Evolutionary conservation across 2,888 invertebrate species (phyloP), one percentile per base, ranked within the genome.

Genomic region (Sympetrum striolatum): DNA sequence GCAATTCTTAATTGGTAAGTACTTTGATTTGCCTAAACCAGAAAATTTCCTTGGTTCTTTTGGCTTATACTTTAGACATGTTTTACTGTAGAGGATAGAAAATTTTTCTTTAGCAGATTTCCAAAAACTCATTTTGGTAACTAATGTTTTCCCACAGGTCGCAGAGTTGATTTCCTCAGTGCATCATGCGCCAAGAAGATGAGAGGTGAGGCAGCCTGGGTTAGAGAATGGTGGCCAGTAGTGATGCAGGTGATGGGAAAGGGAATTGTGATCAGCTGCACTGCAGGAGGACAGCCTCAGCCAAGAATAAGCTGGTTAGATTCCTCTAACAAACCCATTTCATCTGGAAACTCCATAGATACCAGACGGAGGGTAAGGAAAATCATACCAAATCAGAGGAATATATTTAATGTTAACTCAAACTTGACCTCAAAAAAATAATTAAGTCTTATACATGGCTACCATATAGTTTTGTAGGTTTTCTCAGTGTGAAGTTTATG

Each of bases 241-340:
- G 48, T 86, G 22, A 86, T 86, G 86, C 86, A 86, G n/a, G 37
- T 60, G 10, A 86, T 86, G 37, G 97, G 96, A 12, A 94, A 95
- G 8, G 96, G 95, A 91, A 94, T 96, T 0, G 93, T 96, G 15
- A 94, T 98, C 79, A 97, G 97, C 0, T 98, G 98, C 94, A 95
- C 95, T 90, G 96, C 96, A 2, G 94, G 94, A 90, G 96, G 97
- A 64, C 94, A 94, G 90, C 96, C 96, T 4, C 94, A 94, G 35
- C 95, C 97, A 0, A 95, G 95, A 91, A 94, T 96, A 14, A 95
- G 94, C 92, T 98, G 98, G 98, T 93, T 95, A 91, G 96, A 96
- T 92, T 95, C 94, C 81, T 94, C 95, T 79, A 94, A 95, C 6
- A 94, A 95, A 80, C 92, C 93, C 14, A 93, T 96, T 0, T 93